phyloP scores from a whole-genome alignment of 2,113 vertebrate genomes.

The Riparia riparia region DNA sequence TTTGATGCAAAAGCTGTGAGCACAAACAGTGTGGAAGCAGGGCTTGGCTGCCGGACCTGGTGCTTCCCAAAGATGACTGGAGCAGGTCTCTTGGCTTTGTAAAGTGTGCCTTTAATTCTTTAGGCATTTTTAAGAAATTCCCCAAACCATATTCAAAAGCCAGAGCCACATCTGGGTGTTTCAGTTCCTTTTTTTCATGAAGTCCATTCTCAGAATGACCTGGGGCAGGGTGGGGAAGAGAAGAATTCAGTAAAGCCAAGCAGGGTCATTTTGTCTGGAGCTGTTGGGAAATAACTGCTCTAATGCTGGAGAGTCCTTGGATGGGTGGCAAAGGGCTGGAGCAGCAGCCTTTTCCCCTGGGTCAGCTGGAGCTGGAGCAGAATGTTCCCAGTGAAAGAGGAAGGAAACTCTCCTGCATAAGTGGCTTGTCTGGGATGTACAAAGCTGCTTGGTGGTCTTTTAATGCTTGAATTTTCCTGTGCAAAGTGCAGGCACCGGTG shows the following conservation, averaged over 20 bases:
- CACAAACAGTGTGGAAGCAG: background rate
- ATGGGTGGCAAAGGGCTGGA: background rate
- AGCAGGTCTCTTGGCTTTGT: background rate
- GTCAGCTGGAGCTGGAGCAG: background rate
- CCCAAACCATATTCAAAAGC: background rate
- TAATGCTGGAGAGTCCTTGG: accelerated
- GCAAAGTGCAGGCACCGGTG: background rate
- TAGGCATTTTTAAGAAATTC: background rate
- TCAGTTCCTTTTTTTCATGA: background rate
- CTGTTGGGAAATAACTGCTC: background rate
- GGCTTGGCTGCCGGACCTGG: background rate
- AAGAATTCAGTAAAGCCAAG: background rate
- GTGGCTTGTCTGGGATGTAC: background rate
- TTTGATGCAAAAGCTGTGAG: background rate
- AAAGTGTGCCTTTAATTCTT: background rate
- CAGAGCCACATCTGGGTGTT: background rate
- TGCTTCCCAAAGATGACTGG: background rate
- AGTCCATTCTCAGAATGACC: background rate
- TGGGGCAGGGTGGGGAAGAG: background rate
- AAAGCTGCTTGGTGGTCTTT: background rate
- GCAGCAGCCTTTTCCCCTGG: background rate
- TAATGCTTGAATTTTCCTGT: background rate
- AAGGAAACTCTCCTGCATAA: background rate
- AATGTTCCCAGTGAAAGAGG: background rate
- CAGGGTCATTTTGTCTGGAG: background rate